Evolutionary conservation across 23 tunicate genomes (phyloP).

Genomic region (Styela clava): DNA sequence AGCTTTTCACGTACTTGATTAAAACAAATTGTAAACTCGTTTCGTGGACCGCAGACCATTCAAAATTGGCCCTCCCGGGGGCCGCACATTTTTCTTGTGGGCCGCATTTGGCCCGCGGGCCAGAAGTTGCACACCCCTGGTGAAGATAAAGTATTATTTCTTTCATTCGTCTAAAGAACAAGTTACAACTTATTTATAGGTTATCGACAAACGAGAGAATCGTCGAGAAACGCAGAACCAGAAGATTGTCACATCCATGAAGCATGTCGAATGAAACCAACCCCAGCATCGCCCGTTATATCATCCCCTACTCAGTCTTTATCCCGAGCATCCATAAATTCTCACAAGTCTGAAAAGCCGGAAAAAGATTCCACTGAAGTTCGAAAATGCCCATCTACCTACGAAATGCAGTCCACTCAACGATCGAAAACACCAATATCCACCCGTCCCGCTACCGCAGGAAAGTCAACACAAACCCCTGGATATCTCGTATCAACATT

Average conservation of each 20-base stretch:
- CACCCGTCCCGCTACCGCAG: background rate
- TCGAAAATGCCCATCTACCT: background rate
- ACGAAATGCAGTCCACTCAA: conserved; percentile 8
- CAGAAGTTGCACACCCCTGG: too few species aligned
- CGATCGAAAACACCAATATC: background rate
- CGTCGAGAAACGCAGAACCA: background rate
- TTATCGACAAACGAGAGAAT: background rate
- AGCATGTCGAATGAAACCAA: background rate
- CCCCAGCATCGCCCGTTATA: conserved; percentile 43
- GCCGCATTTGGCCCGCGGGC: too few species aligned
- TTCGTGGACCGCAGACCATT: too few species aligned
- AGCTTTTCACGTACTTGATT: too few species aligned
- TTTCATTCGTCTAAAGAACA: too few species aligned
- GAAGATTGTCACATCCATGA: background rate
- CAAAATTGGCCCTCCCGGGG: too few species aligned
- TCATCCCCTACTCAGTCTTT: conserved; percentile 7
- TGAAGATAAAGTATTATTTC: too few species aligned
- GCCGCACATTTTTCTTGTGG: too few species aligned
- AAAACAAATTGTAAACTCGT: too few species aligned
- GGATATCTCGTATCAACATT: conserved; percentile 52
- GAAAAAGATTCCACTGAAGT: too few species aligned
- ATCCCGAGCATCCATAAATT: background rate
- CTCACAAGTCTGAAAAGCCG: background rate
- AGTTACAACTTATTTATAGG: background rate
- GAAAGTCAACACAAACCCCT: conserved; percentile 64